A percentile compares a stretch with the other conserved stretches of the same genome.
Evolutionary conservation across 2,888 invertebrate genomes (phyloP).

Genomic region (Himalopsyche tibetana): DNA sequence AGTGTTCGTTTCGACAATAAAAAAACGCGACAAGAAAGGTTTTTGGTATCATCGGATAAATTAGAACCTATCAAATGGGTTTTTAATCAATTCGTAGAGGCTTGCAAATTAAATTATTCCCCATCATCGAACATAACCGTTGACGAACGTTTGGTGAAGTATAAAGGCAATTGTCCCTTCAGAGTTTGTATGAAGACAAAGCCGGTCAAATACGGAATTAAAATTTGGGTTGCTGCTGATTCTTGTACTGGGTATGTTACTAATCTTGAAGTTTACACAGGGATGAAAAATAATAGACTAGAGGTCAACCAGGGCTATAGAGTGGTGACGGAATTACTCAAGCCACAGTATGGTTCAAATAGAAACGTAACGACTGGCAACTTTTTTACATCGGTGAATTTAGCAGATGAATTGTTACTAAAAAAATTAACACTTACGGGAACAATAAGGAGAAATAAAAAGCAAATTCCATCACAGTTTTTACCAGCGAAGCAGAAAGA

Average conservation of each 20-base stretch:
- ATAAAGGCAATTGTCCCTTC: conserved; percentile 61
- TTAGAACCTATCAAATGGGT: conserved; percentile 51
- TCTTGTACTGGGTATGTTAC: not conserved
- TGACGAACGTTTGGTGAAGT: conserved; percentile 57
- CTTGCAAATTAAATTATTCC: not conserved
- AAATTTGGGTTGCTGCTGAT: conserved; percentile 57
- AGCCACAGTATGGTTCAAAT: too few relatives aligned
- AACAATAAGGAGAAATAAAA: too few relatives aligned
- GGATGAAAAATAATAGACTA: too few relatives aligned
- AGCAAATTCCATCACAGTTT: too few relatives aligned
- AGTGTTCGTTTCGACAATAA: conserved; percentile 53
- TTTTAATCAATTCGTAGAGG: conserved; percentile 55
- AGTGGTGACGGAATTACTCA: too few relatives aligned
- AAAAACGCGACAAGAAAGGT: conserved; percentile 52
- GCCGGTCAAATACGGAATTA: conserved; percentile 57
- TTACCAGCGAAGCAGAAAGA: too few relatives aligned
- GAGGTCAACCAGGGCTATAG: too few relatives aligned
- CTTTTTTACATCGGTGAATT: too few relatives aligned
- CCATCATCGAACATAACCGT: conserved; percentile 48
- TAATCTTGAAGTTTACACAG: too few relatives aligned
- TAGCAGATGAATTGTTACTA: too few relatives aligned
- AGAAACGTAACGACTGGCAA: too few relatives aligned
- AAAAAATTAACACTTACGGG: too few relatives aligned
- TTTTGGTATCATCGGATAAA: conserved; percentile 51
- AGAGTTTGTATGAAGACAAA: conserved; percentile 63